phyloP scores from a whole-genome alignment of 2,113 vertebrate species.

The Eurystomus gularis region DNA sequence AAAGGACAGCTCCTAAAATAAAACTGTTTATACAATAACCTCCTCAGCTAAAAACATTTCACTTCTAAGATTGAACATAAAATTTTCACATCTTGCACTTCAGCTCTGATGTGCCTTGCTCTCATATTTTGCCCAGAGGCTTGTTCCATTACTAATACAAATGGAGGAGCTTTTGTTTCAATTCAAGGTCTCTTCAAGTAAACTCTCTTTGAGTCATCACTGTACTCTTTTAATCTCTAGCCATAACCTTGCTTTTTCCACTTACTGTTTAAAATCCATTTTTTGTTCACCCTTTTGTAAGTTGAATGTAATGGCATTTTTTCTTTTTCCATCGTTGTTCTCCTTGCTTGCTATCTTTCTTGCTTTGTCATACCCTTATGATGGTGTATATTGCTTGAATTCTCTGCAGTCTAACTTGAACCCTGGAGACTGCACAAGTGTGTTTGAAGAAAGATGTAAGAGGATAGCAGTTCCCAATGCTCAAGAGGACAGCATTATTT shows the following conservation, averaged over 20 bases:
- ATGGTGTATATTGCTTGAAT: background rate
- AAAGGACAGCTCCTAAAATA: constrained; percentile 39
- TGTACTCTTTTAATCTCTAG: background rate
- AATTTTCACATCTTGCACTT: background rate
- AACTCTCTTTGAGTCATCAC: background rate
- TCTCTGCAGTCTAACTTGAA: background rate
- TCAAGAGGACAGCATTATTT: background rate
- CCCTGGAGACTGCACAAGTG: background rate
- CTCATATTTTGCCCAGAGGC: constrained; percentile 1
- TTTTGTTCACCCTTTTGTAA: background rate
- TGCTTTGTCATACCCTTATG: background rate
- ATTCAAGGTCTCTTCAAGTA: background rate
- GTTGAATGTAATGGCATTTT: background rate
- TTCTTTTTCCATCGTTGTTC: background rate
- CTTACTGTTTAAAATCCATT: background rate
- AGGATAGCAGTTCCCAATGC: background rate
- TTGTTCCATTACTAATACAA: constrained; percentile 25
- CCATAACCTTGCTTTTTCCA: background rate
- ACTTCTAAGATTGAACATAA: background rate
- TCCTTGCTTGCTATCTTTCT: background rate
- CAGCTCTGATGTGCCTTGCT: background rate
- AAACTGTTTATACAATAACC: constrained; percentile 13
- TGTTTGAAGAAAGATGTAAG: background rate
- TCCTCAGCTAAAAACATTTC: constrained; percentile 11
- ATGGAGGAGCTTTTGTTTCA: constrained; percentile 26